A percentile compares a stretch with the other conserved stretches of the same genome.
Evolutionary conservation across 2,113 vertebrate species (phyloP).

Genomic region (Mobula hypostoma): DNA sequence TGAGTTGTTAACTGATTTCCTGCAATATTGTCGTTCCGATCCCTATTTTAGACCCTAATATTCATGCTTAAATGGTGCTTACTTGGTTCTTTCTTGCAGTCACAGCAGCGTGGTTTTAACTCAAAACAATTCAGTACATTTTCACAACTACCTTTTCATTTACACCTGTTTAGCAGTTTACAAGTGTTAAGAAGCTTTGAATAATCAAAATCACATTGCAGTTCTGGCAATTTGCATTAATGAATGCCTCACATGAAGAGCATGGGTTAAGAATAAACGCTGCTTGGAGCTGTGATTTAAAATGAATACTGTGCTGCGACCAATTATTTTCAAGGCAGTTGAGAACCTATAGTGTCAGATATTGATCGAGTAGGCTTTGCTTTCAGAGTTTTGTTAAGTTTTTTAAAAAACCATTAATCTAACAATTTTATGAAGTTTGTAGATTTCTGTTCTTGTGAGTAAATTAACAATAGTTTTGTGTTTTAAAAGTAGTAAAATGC

Average conservation of each 20-base stretch:
- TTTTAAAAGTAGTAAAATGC: not conserved
- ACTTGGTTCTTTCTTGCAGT: not conserved
- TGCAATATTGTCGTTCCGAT: not conserved
- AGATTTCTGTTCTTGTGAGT: not conserved
- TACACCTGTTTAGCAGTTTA: not conserved
- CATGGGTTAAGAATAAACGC: not conserved
- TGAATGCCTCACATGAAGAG: not conserved
- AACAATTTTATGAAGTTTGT: conserved; percentile 40
- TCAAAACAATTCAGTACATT: not conserved
- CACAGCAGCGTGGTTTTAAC: not conserved
- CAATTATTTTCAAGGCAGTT: not conserved
- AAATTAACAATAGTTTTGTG: not conserved
- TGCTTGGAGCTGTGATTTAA: not conserved
- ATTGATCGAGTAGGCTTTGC: not conserved
- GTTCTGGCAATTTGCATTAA: not conserved
- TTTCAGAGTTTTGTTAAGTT: not conserved
- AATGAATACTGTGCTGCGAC: not conserved
- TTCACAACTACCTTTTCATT: not conserved
- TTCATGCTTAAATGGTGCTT: not conserved
- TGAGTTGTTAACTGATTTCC: not conserved
- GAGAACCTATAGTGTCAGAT: not conserved
- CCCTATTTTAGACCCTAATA: not conserved
- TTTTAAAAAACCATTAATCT: not conserved
- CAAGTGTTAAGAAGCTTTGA: not conserved
- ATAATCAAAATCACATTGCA: not conserved